Conservation (phyloP, 2,113 vertebrate species). For the Colius striatus region DNA sequence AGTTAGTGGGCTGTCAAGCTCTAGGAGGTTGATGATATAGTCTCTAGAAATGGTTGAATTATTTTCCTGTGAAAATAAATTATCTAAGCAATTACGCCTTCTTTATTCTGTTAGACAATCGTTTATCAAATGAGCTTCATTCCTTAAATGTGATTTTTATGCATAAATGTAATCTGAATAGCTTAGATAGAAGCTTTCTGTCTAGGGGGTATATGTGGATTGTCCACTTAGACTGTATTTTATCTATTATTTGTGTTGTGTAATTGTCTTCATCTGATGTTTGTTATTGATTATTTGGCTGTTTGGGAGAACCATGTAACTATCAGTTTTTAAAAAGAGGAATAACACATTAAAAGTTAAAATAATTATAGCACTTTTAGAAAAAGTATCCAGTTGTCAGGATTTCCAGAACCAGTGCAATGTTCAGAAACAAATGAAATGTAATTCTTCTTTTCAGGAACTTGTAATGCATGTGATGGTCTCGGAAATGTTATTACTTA, state of each 20-base stretch:
- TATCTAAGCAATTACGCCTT: constrained; percentile 50
- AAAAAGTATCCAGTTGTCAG: not conserved
- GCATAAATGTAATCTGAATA: constrained; percentile 19
- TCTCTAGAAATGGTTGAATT: constrained; percentile 43
- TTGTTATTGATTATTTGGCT: not conserved
- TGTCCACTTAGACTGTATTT: not conserved
- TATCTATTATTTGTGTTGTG: not conserved
- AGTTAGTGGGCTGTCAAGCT: constrained; percentile 9
- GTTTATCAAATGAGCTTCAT: constrained; percentile 35
- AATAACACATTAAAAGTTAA: not conserved
- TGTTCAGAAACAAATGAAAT: not conserved
- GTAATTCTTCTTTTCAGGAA: not conserved
- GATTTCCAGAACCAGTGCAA: not conserved
- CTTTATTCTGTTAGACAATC: constrained; percentile 42
- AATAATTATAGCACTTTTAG: not conserved
- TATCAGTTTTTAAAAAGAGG: not conserved
- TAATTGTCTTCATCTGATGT: not conserved
- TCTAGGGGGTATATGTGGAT: not conserved
- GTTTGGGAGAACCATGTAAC: not conserved
- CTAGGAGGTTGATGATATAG: constrained; percentile 41
- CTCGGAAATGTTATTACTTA: not conserved
- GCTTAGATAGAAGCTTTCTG: not conserved
- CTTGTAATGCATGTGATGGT: not conserved
- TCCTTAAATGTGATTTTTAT: constrained; percentile 33
- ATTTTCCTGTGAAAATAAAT: constrained; percentile 54